Percentiles rank a stretch among this genome's conserved stretches.
Evolutionary conservation across 2,113 vertebrate genomes (phyloP).

Genomic region (Pelodiscus sinensis): DNA sequence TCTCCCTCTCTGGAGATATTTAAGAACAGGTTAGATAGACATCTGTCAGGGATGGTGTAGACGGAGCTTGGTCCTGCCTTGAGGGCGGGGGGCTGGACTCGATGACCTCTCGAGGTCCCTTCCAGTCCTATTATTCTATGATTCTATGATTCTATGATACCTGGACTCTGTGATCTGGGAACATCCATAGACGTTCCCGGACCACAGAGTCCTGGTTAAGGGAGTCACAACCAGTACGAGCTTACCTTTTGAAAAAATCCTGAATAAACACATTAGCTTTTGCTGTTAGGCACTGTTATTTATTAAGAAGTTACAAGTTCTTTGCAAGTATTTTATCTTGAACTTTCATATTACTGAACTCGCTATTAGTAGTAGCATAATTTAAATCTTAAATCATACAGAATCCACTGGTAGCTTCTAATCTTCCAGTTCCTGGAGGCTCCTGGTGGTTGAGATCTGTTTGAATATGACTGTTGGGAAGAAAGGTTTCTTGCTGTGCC

Average conservation of each 20-base stretch:
- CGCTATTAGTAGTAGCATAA: neutral
- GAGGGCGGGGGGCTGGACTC: too few species aligned
- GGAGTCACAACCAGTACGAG: too few species aligned
- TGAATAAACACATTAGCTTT: neutral
- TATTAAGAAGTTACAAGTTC: neutral
- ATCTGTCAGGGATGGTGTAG: too few species aligned
- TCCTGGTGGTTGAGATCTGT: neutral
- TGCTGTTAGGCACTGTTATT: neutral
- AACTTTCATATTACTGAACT: neutral
- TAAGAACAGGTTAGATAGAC: too few species aligned
- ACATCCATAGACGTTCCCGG: too few species aligned
- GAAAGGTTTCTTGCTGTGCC: neutral
- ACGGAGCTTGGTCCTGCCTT: too few species aligned
- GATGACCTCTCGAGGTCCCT: too few species aligned
- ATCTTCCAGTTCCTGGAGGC: neutral
- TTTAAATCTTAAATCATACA: neutral
- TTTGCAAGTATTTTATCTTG: neutral
- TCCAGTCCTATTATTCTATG: too few species aligned
- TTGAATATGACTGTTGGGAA: neutral
- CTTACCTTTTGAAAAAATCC: neutral
- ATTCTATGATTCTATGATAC: too few species aligned
- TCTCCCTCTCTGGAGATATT: too few species aligned
- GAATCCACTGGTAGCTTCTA: neutral
- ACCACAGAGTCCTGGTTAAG: too few species aligned
- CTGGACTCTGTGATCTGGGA: too few species aligned